These are phyloP conservation scores for Ctenochaetus hawaiiensis DNA, from an alignment of 2,797 vertebrate genomes.

Conservation along the genomic window DNA sequence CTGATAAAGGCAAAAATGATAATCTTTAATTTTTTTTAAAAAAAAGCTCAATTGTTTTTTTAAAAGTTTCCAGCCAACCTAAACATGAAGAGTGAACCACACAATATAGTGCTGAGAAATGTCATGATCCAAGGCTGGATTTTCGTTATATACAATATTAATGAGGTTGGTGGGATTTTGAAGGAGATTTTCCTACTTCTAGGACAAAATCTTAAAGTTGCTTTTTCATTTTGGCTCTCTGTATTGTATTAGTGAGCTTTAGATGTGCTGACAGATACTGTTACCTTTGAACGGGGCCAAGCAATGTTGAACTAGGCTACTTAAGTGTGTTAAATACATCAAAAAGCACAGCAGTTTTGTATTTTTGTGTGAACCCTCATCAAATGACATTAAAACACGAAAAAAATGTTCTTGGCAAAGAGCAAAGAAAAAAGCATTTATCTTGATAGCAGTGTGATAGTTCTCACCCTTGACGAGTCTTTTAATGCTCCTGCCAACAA, in stretches of 20 bases:
- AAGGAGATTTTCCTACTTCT: neutral
- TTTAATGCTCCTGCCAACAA: conserved; percentile 68
- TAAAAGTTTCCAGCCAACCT: neutral
- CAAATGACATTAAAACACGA: conserved; percentile 36
- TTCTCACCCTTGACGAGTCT: conserved; percentile 52
- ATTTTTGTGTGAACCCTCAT: conserved; percentile 20
- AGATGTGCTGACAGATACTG: neutral
- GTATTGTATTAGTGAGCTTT: neutral
- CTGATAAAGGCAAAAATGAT: neutral
- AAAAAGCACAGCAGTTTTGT: neutral
- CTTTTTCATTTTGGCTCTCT: neutral
- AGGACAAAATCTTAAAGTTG: neutral
- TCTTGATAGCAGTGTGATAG: conserved; percentile 46
- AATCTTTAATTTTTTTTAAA: too few relatives aligned
- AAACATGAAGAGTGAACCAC: neutral
- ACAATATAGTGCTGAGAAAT: neutral
- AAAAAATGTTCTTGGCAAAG: conserved; percentile 28
- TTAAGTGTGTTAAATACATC: conserved; percentile 7
- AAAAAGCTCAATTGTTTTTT: too few relatives aligned
- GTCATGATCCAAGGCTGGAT: neutral
- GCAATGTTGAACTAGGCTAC: neutral
- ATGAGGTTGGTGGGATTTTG: neutral
- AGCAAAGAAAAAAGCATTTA: conserved; percentile 14
- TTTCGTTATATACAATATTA: neutral
- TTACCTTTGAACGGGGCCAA: neutral